These are phyloP conservation scores for Barypeithes pellucidus DNA, from an alignment of 2,888 invertebrate species.

Conservation along the genomic window DNA sequence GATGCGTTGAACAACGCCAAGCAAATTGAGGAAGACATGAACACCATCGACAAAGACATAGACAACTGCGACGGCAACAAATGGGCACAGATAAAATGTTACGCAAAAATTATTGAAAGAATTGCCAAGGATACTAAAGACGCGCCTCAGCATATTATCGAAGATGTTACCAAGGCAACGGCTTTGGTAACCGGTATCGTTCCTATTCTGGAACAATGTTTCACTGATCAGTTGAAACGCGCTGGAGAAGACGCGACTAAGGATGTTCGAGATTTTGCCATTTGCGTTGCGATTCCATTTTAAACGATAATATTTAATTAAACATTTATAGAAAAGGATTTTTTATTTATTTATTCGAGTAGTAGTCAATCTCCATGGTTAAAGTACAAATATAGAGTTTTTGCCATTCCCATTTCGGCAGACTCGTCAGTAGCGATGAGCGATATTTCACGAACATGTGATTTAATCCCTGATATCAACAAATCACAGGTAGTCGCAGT, in stretches of 20 bases:
- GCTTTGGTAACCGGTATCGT: slow-evolving; percentile 38
- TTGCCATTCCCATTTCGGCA: too few species aligned
- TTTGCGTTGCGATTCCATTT: slow-evolving; percentile 41
- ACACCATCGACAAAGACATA: slow-evolving; percentile 42
- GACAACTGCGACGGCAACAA: slow-evolving; percentile 46
- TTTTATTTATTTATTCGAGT: background rate
- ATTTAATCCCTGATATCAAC: too few species aligned
- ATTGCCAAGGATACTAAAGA: slow-evolving; percentile 41
- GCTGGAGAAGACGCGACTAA: slow-evolving; percentile 43
- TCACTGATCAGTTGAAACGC: slow-evolving; percentile 29
- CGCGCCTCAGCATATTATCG: slow-evolving; percentile 41
- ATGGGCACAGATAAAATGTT: slow-evolving; percentile 44
- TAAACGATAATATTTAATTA: background rate
- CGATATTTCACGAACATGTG: too few species aligned
- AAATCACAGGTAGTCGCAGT: too few species aligned
- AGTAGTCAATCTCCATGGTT: too few species aligned
- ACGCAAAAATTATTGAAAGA: slow-evolving; percentile 44
- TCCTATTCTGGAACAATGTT: slow-evolving; percentile 46
- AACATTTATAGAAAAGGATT: background rate
- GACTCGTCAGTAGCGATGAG: too few species aligned
- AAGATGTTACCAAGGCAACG: slow-evolving; percentile 43
- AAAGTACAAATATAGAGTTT: too few species aligned
- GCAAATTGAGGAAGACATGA: slow-evolving; percentile 43
- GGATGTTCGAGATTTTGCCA: slow-evolving; percentile 45
- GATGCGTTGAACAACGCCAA: slow-evolving; percentile 42